These are phyloP conservation scores for Glossosoma conforme DNA, from an alignment of 1,140 invertebrate species.

Conservation along the genomic window DNA sequence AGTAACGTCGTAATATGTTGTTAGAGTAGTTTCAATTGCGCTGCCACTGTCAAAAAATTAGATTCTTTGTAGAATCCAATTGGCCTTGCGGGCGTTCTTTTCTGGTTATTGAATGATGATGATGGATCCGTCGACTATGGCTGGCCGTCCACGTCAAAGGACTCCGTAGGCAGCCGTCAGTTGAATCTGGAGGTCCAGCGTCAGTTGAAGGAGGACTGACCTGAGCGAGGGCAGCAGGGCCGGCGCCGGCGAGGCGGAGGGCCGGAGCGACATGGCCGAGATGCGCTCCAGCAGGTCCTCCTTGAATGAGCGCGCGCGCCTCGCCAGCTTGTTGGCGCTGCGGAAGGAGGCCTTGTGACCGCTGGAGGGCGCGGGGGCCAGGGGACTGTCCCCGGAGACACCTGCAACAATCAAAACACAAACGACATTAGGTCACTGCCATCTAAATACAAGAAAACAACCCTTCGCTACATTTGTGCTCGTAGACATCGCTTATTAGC, in stretches of 20 bases:
- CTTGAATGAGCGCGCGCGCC: constrained; percentile 83
- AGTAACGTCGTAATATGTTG: too few relatives aligned
- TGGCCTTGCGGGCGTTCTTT: too few relatives aligned
- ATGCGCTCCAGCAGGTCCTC: constrained; percentile 86
- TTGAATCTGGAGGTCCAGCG: not conserved
- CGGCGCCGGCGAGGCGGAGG: constrained; percentile 53
- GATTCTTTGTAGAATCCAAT: too few relatives aligned
- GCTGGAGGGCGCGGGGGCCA: constrained; percentile 12
- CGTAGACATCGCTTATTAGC: too few relatives aligned
- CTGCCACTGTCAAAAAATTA: too few relatives aligned
- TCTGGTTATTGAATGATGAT: too few relatives aligned
- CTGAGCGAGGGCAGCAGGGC: constrained; percentile 41
- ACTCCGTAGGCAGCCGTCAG: not conserved
- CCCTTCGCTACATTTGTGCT: too few relatives aligned
- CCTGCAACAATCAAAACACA: constrained; percentile 13
- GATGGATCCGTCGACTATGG: too few relatives aligned
- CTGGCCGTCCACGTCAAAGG: too few relatives aligned
- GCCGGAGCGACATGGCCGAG: constrained; percentile 75
- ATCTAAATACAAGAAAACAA: too few relatives aligned
- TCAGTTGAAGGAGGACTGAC: not conserved
- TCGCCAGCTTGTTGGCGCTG: constrained; percentile 71
- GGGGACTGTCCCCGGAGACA: constrained; percentile 25
- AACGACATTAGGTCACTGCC: constrained; percentile 36
- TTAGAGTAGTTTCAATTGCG: too few relatives aligned
- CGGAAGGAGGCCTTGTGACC: constrained; percentile 63